Conservation (phyloP, 2,888 invertebrate species). For the Sisyra terminalis region DNA sequence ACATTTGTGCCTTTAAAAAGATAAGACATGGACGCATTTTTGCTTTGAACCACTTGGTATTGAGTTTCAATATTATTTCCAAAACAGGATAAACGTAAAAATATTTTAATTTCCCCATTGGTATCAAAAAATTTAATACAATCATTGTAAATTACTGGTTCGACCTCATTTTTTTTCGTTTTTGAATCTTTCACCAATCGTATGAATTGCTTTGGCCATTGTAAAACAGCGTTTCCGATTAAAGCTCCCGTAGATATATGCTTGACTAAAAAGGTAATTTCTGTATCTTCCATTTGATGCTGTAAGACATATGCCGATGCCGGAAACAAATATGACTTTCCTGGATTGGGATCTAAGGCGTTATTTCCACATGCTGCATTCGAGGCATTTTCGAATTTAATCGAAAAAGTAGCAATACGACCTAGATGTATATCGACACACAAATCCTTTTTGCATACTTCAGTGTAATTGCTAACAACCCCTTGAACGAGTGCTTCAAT, state of each 20-base stretch:
- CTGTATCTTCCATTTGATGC: not conserved
- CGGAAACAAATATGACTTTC: constrained; percentile 7
- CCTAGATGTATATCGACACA: not conserved
- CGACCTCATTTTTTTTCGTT: not conserved
- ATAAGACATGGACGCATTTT: constrained; percentile 4
- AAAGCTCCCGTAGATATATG: not conserved
- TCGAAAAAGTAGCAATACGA: not conserved
- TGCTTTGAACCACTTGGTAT: constrained; percentile 3
- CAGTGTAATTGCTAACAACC: not conserved
- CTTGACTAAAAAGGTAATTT: constrained; percentile 1
- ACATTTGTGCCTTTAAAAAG: constrained; percentile 2
- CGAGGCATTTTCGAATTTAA: constrained; percentile 1
- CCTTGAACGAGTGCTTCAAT: constrained; percentile 4
- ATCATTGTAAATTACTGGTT: not conserved
- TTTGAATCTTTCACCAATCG: not conserved
- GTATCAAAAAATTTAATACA: not conserved
- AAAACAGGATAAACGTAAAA: constrained; percentile 4
- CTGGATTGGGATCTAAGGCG: not conserved
- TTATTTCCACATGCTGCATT: not conserved
- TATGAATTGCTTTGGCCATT: constrained; percentile 2
- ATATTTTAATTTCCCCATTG: not conserved
- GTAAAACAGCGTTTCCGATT: not conserved
- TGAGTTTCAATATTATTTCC: constrained; percentile 4
- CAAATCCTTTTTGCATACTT: not conserved
- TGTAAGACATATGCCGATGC: not conserved